phyloP scores from a whole-genome alignment of 2,888 invertebrate genomes.

The Meliscaeva auricollis region DNA sequence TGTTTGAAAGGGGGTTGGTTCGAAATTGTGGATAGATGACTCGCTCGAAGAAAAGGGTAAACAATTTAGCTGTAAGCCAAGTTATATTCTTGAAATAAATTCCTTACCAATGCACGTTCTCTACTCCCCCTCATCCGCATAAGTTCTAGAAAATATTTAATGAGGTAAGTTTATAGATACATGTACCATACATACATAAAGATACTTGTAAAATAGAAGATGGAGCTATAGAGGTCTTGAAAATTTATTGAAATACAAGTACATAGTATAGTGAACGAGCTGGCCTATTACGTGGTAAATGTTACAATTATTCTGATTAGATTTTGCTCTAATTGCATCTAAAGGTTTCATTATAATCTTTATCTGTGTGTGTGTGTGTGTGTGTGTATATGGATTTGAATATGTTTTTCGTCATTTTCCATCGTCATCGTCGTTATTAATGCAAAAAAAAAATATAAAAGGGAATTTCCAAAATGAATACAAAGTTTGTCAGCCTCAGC shows the following conservation, averaged over 20 bases:
- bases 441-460: not conserved
- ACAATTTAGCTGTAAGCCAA: constrained; percentile 33
- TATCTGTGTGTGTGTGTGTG: constrained; percentile 10
- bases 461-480: not conserved
- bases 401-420: constrained; percentile 18
- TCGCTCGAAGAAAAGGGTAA: constrained; percentile 9
- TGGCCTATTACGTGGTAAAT: constrained; percentile 65
- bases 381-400: constrained; percentile 22
- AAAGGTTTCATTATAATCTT: constrained; percentile 24
- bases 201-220: too few species aligned
- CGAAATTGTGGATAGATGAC: constrained; percentile 1
- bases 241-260: constrained; percentile 52
- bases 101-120: constrained; percentile 19
- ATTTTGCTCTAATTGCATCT: constrained; percentile 70
- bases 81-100: constrained; percentile 29
- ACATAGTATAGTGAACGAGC: constrained; percentile 28
- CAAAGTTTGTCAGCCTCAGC: constrained; percentile 25
- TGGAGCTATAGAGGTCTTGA: constrained; percentile 16
- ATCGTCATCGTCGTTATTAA: constrained; percentile 17
- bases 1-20: not conserved
- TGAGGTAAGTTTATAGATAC: constrained; percentile 49
- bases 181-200: not conserved
- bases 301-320: constrained; percentile 72
- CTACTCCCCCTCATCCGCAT: not conserved
- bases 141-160: constrained; percentile 61